Evolutionary conservation across 2,888 invertebrate species (phyloP).

Genomic region (Sinhomidia bicolor): DNA sequence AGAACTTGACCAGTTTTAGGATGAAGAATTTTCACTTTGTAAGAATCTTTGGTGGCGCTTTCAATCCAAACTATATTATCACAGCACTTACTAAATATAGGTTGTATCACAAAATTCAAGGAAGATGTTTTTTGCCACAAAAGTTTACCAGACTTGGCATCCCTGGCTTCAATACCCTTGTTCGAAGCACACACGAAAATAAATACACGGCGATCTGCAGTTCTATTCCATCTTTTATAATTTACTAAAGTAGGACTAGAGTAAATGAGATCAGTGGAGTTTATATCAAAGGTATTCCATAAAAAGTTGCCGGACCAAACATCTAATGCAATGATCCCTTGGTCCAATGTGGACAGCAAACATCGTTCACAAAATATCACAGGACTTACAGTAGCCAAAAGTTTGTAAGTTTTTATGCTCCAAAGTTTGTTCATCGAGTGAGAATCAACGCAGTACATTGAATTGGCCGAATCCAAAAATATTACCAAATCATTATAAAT

Average conservation of each 20-base stretch:
- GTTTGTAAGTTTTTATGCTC: not conserved
- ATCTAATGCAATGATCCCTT: not conserved
- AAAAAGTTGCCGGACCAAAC: not conserved
- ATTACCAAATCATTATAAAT: not conserved
- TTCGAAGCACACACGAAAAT: not conserved
- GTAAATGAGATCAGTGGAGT: not conserved
- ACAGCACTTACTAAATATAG: constrained; percentile 15
- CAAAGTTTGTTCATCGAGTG: constrained; percentile 11
- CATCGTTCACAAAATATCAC: not conserved
- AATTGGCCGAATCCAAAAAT: constrained; percentile 25
- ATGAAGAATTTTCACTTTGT: not conserved
- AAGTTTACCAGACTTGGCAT: not conserved
- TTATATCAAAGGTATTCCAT: not conserved
- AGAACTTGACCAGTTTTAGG: not conserved
- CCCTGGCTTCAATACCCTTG: not conserved
- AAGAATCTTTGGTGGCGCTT: not conserved
- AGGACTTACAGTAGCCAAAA: constrained; percentile 31
- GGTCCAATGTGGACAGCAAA: not conserved
- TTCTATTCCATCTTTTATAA: not conserved
- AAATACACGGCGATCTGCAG: not conserved
- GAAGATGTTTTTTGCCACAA: not conserved
- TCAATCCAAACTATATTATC: not conserved
- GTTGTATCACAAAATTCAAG: not conserved
- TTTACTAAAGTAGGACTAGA: not conserved
- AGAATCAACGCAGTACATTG: not conserved